Conservation (phyloP, 1,140 invertebrate species). For the Phenacoccus solenopsis region DNA sequence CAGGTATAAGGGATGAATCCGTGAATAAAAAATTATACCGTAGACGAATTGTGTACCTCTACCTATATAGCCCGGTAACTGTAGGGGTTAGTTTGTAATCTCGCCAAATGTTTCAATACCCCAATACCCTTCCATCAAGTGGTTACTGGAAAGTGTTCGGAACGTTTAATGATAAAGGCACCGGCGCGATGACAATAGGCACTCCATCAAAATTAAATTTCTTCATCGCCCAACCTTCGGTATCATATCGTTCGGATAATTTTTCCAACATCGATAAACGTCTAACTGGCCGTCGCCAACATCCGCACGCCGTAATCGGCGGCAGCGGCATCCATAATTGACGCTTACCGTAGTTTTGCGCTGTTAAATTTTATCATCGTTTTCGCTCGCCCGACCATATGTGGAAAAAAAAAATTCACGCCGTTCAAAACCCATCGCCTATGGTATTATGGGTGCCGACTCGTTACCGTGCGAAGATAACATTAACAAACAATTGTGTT, state of each 20-base stretch:
- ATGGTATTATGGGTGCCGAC: neutral
- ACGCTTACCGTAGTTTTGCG: too few relatives aligned
- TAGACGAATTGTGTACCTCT: neutral
- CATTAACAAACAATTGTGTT: slow-evolving; percentile 17
- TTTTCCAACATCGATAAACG: too few relatives aligned
- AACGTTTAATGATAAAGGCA: slow-evolving; percentile 5
- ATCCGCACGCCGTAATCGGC: too few relatives aligned
- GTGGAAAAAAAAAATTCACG: neutral
- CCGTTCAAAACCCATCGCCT: neutral
- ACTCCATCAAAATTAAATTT: neutral
- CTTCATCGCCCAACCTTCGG: neutral
- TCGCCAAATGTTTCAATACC: slow-evolving; percentile 12
- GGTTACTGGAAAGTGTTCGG: neutral
- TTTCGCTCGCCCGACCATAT: too few relatives aligned
- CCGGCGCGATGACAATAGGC: neutral
- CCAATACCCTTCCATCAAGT: neutral
- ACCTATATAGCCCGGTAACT: neutral
- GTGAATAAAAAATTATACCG: slow-evolving; percentile 8
- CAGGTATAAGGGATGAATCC: slow-evolving; percentile 9
- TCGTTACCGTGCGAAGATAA: slow-evolving; percentile 12
- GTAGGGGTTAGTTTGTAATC: slow-evolving; percentile 7
- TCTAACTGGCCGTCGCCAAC: too few relatives aligned
- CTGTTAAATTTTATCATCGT: too few relatives aligned
- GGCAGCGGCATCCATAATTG: too few relatives aligned
- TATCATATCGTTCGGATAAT: too few relatives aligned